phyloP scores from a whole-genome alignment of 2,888 invertebrate genomes.

The Lumbricus terrestris region DNA sequence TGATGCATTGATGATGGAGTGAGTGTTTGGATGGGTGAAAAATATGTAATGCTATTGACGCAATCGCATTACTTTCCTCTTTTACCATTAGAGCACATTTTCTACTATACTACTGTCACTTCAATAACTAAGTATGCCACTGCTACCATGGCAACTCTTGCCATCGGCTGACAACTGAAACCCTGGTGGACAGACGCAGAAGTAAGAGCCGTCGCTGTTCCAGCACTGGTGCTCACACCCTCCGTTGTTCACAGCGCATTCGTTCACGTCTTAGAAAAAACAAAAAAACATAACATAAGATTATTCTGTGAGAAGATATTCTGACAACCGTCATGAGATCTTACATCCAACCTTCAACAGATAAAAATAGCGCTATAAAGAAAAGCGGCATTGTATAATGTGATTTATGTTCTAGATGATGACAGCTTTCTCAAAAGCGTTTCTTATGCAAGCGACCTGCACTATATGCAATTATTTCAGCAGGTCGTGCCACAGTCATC shows the following conservation, averaged over 20 bases:
- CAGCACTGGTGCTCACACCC: slow-evolving; percentile 81
- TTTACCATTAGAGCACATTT: no score
- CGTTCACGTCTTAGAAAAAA: slow-evolving; percentile 67
- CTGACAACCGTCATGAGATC: neutral
- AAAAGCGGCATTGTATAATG: neutral
- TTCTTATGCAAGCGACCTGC: neutral
- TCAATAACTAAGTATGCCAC: neutral
- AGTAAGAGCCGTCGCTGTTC: slow-evolving; percentile 78
- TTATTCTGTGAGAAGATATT: neutral
- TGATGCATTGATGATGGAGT: neutral
- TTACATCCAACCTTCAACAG: neutral
- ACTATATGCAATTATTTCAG: no score
- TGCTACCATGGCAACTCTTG: slow-evolving; percentile 19
- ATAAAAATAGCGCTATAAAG: neutral
- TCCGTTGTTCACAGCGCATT: slow-evolving; percentile 74
- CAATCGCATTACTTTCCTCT: no score
- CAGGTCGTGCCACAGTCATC: no score
- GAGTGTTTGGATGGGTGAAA: neutral
- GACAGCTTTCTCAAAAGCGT: neutral
- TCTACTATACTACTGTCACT: no score
- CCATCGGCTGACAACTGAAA: slow-evolving; percentile 44
- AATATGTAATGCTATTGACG: no score
- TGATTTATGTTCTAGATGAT: neutral
- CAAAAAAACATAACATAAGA: neutral
- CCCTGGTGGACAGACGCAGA: slow-evolving; percentile 78